These are phyloP conservation scores for Orchesella flavescens DNA, from an alignment of 2,888 invertebrate genomes.

Conservation along the genomic window DNA sequence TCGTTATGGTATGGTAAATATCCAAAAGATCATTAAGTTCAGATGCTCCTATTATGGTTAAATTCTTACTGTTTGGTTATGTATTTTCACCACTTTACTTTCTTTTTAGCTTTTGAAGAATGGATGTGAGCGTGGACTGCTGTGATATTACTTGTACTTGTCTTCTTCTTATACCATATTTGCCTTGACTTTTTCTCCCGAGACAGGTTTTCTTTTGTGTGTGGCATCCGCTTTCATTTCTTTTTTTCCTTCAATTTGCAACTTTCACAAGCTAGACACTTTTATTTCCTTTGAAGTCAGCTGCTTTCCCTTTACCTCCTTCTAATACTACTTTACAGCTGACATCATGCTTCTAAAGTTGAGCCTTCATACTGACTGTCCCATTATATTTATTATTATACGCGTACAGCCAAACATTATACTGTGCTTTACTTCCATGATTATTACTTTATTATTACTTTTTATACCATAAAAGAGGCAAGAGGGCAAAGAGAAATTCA, in stretches of 20 bases:
- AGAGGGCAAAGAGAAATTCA: neutral
- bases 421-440: slow-evolving; percentile 16
- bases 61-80: too few relatives aligned
- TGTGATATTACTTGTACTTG: too few relatives aligned
- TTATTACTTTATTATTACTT: slow-evolving; percentile 41
- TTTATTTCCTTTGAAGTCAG: slow-evolving; percentile 50
- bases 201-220: slow-evolving; percentile 35
- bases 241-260: slow-evolving; percentile 48
- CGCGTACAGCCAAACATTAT: slow-evolving; percentile 8
- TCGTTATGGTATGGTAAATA: too few relatives aligned
- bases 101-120: too few relatives aligned
- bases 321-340: neutral
- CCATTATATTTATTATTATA: slow-evolving; percentile 39
- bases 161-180: neutral
- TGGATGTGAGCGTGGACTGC: too few relatives aligned
- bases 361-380: neutral
- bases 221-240: slow-evolving; percentile 28
- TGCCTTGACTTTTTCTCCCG: slow-evolving; percentile 28
- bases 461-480: slow-evolving; percentile 25
- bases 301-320: neutral
- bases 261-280: slow-evolving; percentile 28
- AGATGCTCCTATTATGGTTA: too few relatives aligned
- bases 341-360: neutral
- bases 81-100: too few relatives aligned
- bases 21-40: too few relatives aligned